Evolutionary conservation across 2,113 vertebrate species (phyloP).

Genomic region (Misgurnus mizolepis): DNA sequence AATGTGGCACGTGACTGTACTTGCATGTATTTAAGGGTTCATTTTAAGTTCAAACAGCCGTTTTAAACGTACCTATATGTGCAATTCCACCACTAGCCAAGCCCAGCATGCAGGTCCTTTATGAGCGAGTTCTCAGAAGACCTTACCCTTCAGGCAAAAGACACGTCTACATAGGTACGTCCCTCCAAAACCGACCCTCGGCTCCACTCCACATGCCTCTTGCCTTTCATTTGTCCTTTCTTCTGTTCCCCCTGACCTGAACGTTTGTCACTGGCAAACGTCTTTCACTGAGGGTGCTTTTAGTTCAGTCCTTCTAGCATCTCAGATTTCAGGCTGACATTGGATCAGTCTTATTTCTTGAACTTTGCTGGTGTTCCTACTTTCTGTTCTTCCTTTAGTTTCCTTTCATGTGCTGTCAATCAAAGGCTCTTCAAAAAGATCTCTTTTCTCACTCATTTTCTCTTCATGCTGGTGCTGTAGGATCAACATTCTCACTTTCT

Average conservation of each 20-base stretch:
- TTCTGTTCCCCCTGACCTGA: conserved; percentile 25
- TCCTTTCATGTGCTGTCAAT: conserved; percentile 37
- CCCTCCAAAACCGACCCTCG: conserved; percentile 51
- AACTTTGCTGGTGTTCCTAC: conserved; percentile 20
- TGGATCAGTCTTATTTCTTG: conserved; percentile 16
- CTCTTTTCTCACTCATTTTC: conserved; percentile 5
- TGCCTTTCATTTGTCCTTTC: conserved; percentile 10
- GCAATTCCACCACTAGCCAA: conserved; percentile 98
- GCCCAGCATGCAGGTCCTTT: conserved; percentile 99
- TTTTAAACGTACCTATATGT: conserved; percentile 91
- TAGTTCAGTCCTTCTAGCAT: conserved; percentile 14
- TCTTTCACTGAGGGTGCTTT: conserved; percentile 4
- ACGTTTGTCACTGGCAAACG: conserved; percentile 14
- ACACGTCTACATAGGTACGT: conserved; percentile 96
- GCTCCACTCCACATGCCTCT: conserved; percentile 33
- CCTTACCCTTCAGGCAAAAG: conserved; percentile 90
- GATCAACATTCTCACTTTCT: neutral
- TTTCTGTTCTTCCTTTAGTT: conserved; percentile 46
- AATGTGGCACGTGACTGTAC: neutral
- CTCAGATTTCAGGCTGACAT: conserved; percentile 22
- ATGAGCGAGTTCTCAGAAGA: conserved; percentile 99
- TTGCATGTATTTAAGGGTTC: conserved; percentile 35
- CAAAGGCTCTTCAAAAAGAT: conserved; percentile 45
- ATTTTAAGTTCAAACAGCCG: conserved; percentile 52
- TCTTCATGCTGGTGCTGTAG: neutral